Conservation (phyloP, 2,888 invertebrate species). For the Esperia sulphurella region DNA sequence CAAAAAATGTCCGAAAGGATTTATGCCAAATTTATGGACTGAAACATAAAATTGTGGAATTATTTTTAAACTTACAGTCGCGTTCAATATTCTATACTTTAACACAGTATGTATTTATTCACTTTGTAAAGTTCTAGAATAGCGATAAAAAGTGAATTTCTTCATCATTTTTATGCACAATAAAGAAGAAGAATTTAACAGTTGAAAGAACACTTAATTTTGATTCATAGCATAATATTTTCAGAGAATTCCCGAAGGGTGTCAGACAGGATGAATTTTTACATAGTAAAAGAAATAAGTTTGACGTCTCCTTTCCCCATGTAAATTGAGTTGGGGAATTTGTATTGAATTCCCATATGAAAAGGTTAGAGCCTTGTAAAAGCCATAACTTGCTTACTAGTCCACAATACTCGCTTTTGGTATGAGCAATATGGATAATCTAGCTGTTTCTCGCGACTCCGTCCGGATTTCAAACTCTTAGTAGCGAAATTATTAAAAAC, state of each 20-base stretch:
- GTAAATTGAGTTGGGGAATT: constrained; percentile 50
- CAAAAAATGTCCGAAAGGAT: no score
- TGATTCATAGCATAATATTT: constrained; percentile 18
- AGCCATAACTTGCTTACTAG: constrained; percentile 1
- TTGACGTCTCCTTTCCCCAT: constrained; percentile 29
- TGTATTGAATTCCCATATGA: constrained; percentile 39
- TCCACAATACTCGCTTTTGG: background rate
- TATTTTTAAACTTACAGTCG: no score
- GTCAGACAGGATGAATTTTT: constrained; percentile 23
- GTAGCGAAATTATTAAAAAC: no score
- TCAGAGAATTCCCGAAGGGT: constrained; percentile 12
- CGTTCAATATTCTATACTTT: no score
- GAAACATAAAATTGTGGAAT: no score
- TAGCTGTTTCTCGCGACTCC: no score
- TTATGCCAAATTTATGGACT: no score
- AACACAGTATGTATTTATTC: no score
- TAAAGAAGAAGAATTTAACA: constrained; percentile 12
- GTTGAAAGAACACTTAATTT: constrained; percentile 16
- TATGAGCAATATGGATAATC: background rate
- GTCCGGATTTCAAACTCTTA: no score
- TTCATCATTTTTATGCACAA: no score
- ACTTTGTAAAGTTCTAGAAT: no score
- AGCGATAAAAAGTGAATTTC: no score
- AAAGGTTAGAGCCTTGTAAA: constrained; percentile 5
- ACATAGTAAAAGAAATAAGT: constrained; percentile 34